Percentiles rank a stretch among this genome's conserved stretches.
Evolutionary conservation across 2,888 invertebrate species (phyloP).

Genomic region (Hemaris fuciformis): DNA sequence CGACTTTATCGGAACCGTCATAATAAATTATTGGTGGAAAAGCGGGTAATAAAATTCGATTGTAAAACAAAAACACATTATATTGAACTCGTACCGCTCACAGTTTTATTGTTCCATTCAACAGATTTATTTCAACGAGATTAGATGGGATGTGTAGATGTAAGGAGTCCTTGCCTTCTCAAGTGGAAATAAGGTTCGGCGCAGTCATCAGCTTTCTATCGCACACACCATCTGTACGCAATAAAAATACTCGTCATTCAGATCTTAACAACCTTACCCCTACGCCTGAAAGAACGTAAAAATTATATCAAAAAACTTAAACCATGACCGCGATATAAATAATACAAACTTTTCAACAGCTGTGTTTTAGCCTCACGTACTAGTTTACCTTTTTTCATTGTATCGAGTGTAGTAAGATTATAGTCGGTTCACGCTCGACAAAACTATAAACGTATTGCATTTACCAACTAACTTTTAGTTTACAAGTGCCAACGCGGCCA

Average conservation of each 20-base stretch:
- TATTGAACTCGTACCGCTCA: conserved; percentile 3
- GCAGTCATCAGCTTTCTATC: background rate
- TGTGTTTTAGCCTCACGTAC: too few relatives aligned
- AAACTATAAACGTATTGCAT: too few relatives aligned
- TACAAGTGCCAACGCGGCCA: too few relatives aligned
- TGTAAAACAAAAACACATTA: conserved; percentile 9
- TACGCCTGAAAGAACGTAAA: too few relatives aligned
- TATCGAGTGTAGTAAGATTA: too few relatives aligned
- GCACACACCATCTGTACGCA: background rate
- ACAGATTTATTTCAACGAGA: conserved; percentile 14
- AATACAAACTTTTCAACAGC: too few relatives aligned
- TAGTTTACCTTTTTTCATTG: too few relatives aligned
- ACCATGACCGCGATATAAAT: too few relatives aligned
- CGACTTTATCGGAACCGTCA: conserved; percentile 8
- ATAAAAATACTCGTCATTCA: background rate
- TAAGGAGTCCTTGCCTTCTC: background rate
- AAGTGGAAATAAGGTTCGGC: background rate
- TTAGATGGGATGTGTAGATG: conserved; percentile 15
- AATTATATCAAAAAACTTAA: too few relatives aligned
- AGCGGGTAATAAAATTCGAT: background rate
- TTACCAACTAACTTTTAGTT: too few relatives aligned
- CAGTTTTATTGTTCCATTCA: conserved; percentile 17
- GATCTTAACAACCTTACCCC: too few relatives aligned
- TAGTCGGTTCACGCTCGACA: too few relatives aligned
- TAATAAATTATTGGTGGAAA: conserved; percentile 1